phyloP scores from a whole-genome alignment of 2,113 vertebrate genomes.

The Larimichthys crocea region DNA sequence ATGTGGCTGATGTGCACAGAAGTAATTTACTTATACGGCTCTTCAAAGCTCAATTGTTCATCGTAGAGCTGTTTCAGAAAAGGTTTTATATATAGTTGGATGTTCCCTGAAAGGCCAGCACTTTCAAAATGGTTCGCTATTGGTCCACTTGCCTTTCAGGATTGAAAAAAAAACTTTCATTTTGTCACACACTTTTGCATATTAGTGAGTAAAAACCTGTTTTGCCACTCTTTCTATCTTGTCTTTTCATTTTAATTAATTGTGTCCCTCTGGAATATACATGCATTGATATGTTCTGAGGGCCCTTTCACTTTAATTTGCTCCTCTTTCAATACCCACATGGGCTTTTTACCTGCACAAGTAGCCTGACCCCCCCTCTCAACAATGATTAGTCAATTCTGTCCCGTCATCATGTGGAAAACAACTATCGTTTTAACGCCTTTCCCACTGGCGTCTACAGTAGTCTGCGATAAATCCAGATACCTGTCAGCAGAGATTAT shows the following conservation, averaged over 20 bases:
- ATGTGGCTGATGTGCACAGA: too few species aligned
- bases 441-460: background rate
- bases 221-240: background rate
- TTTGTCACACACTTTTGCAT: background rate
- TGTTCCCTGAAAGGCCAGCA: background rate
- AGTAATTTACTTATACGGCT: background rate
- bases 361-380: background rate
- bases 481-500: background rate
- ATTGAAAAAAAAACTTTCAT: background rate
- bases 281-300: background rate
- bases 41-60: background rate
- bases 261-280: background rate
- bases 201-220: background rate
- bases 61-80: background rate
- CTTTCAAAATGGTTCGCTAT: background rate
- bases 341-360: background rate
- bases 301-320: background rate
- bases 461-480: background rate
- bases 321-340: background rate
- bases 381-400: background rate
- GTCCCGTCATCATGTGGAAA: background rate
- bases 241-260: background rate
- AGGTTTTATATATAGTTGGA: background rate
- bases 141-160: background rate
- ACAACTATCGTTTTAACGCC: background rate